Percentiles rank a stretch among this genome's conserved stretches.
Evolutionary conservation across 2,797 vertebrate genomes (phyloP).

Genomic region (Crenichthys baileyi): DNA sequence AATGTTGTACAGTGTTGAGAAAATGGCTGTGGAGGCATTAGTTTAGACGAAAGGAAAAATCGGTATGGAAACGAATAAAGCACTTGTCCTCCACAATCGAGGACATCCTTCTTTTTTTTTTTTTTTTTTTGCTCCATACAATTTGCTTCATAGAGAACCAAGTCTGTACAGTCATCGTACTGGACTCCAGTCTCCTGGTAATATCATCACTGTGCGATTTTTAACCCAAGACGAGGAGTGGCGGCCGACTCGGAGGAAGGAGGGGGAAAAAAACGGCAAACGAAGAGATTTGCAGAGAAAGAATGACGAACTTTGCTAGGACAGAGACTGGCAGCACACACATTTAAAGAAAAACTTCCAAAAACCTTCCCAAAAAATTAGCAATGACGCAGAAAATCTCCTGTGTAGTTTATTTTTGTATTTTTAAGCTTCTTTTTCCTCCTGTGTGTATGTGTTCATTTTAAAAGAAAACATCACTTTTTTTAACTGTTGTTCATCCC

Average conservation of each 20-base stretch:
- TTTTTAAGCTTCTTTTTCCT: conserved; percentile 79
- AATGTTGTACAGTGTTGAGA: conserved; percentile 77
- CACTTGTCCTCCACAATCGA: conserved; percentile 81
- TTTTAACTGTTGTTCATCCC: conserved; percentile 76
- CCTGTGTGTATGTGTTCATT: conserved; percentile 79
- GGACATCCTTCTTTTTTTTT: conserved; percentile 63
- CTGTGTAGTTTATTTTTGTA: conserved; percentile 89
- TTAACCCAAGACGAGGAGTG: conserved; percentile 70
- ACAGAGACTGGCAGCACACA: conserved; percentile 78
- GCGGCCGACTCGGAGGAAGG: conserved; percentile 49
- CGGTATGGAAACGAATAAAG: conserved; percentile 80
- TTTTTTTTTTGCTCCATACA: conserved; percentile 62
- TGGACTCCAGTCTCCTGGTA: conserved; percentile 77
- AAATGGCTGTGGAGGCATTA: conserved; percentile 68
- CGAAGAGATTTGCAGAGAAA: conserved; percentile 71
- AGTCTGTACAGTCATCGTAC: conserved; percentile 72
- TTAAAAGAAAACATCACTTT: conserved; percentile 64
- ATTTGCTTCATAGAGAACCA: conserved; percentile 71
- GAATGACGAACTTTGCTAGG: conserved; percentile 75
- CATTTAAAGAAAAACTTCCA: conserved; percentile 7
- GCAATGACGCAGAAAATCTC: conserved; percentile 80
- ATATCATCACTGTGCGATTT: conserved; percentile 80
- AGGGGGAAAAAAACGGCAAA: conserved; percentile 41
- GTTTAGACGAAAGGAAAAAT: conserved; percentile 71
- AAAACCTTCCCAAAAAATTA: conserved; percentile 76